Evolutionary conservation across 2,113 vertebrate genomes (phyloP).

Genomic region (Entelurus aequoreus): DNA sequence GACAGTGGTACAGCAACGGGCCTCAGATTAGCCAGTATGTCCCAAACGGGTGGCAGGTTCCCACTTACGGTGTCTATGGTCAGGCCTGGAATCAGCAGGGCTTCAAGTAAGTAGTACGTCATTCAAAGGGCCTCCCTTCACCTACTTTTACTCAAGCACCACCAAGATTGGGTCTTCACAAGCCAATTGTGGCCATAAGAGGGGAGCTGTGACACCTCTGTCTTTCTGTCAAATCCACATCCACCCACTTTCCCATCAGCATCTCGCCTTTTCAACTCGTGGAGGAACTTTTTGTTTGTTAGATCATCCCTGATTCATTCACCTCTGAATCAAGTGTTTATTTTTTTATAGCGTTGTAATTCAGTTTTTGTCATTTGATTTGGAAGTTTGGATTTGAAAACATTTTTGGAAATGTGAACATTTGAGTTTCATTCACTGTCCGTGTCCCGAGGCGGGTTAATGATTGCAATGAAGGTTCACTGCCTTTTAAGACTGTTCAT

Average conservation of each 20-base stretch:
- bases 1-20: constrained; percentile 91
- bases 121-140: constrained; percentile 49
- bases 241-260: constrained; percentile 11
- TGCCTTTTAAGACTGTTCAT: constrained; percentile 27
- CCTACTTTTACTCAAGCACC: constrained; percentile 46
- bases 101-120: constrained; percentile 82
- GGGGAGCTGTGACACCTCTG: constrained; percentile 27
- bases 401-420: constrained; percentile 3
- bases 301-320: constrained; percentile 6
- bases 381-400: constrained; percentile 5
- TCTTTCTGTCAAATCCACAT: constrained; percentile 8
- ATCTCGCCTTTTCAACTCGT: constrained; percentile 27
- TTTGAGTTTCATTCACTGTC: constrained; percentile 16
- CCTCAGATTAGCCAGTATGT: constrained; percentile 94
- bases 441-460: constrained; percentile 9
- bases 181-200: constrained; percentile 45
- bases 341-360: neutral
- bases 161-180: constrained; percentile 40
- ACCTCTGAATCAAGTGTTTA: neutral
- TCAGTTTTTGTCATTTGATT: constrained; percentile 22
- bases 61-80: constrained; percentile 88
- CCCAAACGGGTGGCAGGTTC: constrained; percentile 95
- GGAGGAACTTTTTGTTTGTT: constrained; percentile 37
- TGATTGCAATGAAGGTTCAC: constrained; percentile 23
- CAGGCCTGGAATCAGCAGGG: constrained; percentile 96